phyloP scores from a whole-genome alignment of 2,888 invertebrate genomes.

The Lasius fuliginosus region DNA sequence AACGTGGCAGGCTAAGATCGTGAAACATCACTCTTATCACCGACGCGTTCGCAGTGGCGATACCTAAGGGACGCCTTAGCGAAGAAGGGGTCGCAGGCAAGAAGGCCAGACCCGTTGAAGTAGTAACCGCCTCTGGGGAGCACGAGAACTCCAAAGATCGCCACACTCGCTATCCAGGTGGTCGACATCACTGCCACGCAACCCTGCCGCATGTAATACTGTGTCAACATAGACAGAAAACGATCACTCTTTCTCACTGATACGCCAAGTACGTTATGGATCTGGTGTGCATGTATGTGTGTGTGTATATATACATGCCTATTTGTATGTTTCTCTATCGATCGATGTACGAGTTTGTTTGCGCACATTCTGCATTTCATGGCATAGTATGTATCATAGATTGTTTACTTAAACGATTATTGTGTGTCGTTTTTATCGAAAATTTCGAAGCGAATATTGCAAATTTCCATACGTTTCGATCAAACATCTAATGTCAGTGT shows the following conservation, averaged over 20 bases:
- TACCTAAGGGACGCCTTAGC: conserved; percentile 91
- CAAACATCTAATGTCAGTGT: not conserved
- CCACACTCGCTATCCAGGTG: conserved; percentile 95
- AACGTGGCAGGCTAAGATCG: conserved; percentile 22
- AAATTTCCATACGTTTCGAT: not conserved
- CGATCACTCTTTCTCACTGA: conserved; percentile 56
- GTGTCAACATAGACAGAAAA: conserved; percentile 78
- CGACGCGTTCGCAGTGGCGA: conserved; percentile 21
- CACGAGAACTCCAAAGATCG: conserved; percentile 93
- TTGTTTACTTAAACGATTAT: conserved; percentile 34
- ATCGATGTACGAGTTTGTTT: conserved; percentile 14
- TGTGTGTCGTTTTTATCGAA: not conserved
- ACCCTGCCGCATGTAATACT: conserved; percentile 89
- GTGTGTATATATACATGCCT: not conserved
- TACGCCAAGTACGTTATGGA: not conserved
- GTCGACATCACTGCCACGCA: conserved; percentile 94
- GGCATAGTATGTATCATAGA: not conserved
- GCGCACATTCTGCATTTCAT: conserved; percentile 23
- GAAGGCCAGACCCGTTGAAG: conserved; percentile 94
- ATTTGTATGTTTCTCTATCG: conserved; percentile 20
- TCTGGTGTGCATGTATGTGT: not conserved
- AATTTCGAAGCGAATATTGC: not conserved
- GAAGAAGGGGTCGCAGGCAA: conserved; percentile 96
- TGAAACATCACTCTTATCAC: conserved; percentile 41
- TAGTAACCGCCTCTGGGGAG: conserved; percentile 95